These are phyloP conservation scores for Rugalucina vietnamica DNA, from an alignment of 2,888 invertebrate genomes.

Conservation along the genomic window DNA sequence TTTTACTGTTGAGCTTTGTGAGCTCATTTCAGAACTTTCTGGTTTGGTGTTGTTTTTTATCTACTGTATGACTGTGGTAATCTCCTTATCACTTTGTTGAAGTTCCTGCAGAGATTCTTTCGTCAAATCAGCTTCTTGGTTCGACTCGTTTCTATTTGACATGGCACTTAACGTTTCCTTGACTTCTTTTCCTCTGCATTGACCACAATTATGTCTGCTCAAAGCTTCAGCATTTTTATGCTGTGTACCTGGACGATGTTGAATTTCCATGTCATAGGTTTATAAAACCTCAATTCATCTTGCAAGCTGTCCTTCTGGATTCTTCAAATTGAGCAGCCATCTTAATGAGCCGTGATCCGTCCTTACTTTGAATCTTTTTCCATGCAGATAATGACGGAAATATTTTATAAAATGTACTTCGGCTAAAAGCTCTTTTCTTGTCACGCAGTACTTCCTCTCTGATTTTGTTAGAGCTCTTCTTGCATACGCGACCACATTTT, in stretches of 20 bases:
- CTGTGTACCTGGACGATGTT: slow-evolving; percentile 31
- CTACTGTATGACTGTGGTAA: background rate
- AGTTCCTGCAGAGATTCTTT: background rate
- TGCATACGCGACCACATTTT: background rate
- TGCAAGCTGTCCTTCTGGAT: slow-evolving; percentile 47
- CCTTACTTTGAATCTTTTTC: slow-evolving; percentile 46
- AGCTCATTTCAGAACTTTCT: background rate
- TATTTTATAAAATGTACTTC: too few relatives aligned
- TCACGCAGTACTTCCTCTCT: too few relatives aligned
- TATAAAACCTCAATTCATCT: slow-evolving; percentile 46
- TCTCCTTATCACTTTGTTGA: background rate
- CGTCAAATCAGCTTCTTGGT: background rate
- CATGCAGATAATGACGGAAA: too few relatives aligned
- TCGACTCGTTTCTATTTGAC: background rate
- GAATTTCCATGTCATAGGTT: slow-evolving; percentile 38
- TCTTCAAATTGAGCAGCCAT: slow-evolving; percentile 56
- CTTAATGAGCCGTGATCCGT: slow-evolving; percentile 62
- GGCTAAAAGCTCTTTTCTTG: too few relatives aligned
- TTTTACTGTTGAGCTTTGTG: background rate
- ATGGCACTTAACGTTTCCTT: background rate
- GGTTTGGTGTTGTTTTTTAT: background rate
- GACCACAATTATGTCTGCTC: slow-evolving; percentile 6
- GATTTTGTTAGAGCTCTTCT: too few relatives aligned
- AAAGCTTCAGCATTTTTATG: slow-evolving; percentile 45
- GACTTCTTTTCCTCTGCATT: background rate